These are phyloP conservation scores for Agonopterix heracliana DNA, from an alignment of 2,888 invertebrate species.

Conservation along the genomic window DNA sequence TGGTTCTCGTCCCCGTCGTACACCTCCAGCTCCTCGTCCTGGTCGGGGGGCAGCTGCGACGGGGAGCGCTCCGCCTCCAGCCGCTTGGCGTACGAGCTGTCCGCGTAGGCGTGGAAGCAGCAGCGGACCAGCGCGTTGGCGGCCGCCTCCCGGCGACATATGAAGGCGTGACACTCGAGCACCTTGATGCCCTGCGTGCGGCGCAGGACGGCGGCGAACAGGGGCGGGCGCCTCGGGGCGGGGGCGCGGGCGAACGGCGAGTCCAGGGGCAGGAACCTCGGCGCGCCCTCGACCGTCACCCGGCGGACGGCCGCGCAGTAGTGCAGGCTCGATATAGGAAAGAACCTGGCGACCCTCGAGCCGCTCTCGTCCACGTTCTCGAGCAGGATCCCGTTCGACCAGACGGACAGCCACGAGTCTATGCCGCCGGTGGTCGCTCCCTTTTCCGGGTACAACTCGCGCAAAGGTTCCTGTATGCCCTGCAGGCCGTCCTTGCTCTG, in stretches of 20 bases:
- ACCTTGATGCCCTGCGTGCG: slow-evolving; percentile 98
- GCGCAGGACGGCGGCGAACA: slow-evolving; percentile 97
- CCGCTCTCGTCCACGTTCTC: slow-evolving; percentile 98
- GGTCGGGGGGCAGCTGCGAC: slow-evolving; percentile 51
- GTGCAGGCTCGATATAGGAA: slow-evolving; percentile 95
- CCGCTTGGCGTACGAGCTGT: slow-evolving; percentile 93
- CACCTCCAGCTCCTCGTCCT: slow-evolving; percentile 86
- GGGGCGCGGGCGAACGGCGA: slow-evolving; percentile 96
- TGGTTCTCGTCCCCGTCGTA: slow-evolving; percentile 96
- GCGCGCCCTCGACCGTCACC: slow-evolving; percentile 84
- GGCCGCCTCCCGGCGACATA: slow-evolving; percentile 96
- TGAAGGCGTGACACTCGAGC: slow-evolving; percentile 98
- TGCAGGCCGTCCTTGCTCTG: slow-evolving; percentile 98
- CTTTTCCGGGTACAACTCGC: slow-evolving; percentile 96
- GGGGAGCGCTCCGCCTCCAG: slow-evolving; percentile 79
- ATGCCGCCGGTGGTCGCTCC: slow-evolving; percentile 93
- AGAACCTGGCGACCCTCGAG: slow-evolving; percentile 95
- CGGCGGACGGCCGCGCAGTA: slow-evolving; percentile 97
- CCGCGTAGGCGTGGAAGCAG: slow-evolving; percentile 98
- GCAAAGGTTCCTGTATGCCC: slow-evolving; percentile 97
- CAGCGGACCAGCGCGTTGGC: slow-evolving; percentile 98
- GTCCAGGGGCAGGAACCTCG: slow-evolving; percentile 95
- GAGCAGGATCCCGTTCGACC: slow-evolving; percentile 95
- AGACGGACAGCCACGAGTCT: slow-evolving; percentile 97
- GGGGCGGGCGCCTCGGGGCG: slow-evolving; percentile 94